phyloP scores from a whole-genome alignment of 2,113 vertebrate genomes.

The Scomber scombrus region DNA sequence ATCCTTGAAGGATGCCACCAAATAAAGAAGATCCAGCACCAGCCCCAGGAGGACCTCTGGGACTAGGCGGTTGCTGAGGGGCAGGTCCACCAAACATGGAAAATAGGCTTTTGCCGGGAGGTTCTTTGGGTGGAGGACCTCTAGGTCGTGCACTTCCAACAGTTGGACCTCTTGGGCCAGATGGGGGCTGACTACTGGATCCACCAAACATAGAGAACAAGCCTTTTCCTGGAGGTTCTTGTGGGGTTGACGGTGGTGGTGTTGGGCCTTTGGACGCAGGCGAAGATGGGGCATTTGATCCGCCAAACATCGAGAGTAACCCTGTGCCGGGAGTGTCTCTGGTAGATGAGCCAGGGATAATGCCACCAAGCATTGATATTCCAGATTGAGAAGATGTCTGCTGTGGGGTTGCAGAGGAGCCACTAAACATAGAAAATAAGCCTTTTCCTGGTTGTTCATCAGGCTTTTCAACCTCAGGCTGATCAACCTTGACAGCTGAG shows the following conservation, averaged over 20 bases:
- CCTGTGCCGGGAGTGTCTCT: conserved; percentile 78
- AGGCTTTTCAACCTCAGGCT: conserved; percentile 39
- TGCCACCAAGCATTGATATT: conserved; percentile 81
- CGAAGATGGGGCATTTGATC: conserved; percentile 67
- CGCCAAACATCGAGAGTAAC: conserved; percentile 84
- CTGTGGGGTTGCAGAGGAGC: conserved; percentile 56
- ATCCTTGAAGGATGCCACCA: conserved; percentile 79
- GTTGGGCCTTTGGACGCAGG: conserved; percentile 55
- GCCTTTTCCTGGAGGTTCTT: conserved; percentile 77
- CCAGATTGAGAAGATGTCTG: conserved; percentile 70
- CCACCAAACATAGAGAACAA: conserved; percentile 83
- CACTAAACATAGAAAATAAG: conserved; percentile 79
- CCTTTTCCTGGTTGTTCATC: conserved; percentile 72
- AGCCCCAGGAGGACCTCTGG: conserved; percentile 60
- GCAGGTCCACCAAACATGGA: conserved; percentile 81
- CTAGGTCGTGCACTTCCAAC: conserved; percentile 64
- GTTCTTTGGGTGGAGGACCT: conserved; percentile 75
- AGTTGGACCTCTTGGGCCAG: conserved; percentile 51
- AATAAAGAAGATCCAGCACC: conserved; percentile 79
- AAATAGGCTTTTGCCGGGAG: conserved; percentile 80
- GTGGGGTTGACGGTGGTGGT: conserved; percentile 39
- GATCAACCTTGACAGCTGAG: conserved; percentile 23
- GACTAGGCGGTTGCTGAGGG: conserved; percentile 66
- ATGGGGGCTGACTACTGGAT: conserved; percentile 62
- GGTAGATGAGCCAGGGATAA: conserved; percentile 76